Percentiles rank a stretch among this genome's conserved stretches.
These are phyloP conservation scores for Calameuta filiformis DNA, from an alignment of 2,888 invertebrate species.

Conservation along the genomic window DNA sequence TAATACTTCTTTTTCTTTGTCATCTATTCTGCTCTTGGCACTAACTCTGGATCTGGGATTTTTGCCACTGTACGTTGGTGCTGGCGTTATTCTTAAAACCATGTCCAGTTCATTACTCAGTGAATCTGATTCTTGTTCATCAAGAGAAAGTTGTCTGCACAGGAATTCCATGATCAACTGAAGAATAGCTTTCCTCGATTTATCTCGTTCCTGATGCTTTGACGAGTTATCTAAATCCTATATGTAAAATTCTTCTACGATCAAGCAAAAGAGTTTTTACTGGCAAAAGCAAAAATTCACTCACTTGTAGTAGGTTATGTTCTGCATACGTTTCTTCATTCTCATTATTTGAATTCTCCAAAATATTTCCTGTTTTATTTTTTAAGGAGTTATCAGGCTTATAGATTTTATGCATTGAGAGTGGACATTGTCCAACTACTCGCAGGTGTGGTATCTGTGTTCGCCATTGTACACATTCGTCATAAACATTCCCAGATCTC, in stretches of 20 bases:
- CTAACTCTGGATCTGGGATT: conserved; percentile 11
- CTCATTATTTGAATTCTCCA: conserved; percentile 1
- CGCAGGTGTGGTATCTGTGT: conserved; percentile 56
- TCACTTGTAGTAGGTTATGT: conserved; percentile 20
- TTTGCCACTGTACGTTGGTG: conserved; percentile 45
- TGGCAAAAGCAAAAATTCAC: neutral
- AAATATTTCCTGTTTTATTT: neutral
- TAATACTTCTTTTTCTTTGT: neutral
- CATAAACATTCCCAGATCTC: conserved; percentile 33
- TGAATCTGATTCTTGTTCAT: conserved; percentile 32
- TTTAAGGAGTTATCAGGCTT: neutral
- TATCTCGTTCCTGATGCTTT: conserved; percentile 10
- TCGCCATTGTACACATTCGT: conserved; percentile 59
- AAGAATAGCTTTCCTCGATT: conserved; percentile 44
- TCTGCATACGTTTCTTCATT: conserved; percentile 28
- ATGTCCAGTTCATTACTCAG: conserved; percentile 41
- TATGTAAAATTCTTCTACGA: conserved; percentile 9
- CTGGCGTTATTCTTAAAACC: conserved; percentile 48
- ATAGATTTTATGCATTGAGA: neutral
- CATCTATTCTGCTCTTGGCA: no score
- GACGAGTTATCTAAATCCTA: neutral
- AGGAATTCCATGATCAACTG: conserved; percentile 51
- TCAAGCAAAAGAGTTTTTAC: neutral
- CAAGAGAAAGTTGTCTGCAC: conserved; percentile 43
- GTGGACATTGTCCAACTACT: conserved; percentile 37